Conservation (phyloP, 2,888 invertebrate species). For the Lottia scabra region DNA sequence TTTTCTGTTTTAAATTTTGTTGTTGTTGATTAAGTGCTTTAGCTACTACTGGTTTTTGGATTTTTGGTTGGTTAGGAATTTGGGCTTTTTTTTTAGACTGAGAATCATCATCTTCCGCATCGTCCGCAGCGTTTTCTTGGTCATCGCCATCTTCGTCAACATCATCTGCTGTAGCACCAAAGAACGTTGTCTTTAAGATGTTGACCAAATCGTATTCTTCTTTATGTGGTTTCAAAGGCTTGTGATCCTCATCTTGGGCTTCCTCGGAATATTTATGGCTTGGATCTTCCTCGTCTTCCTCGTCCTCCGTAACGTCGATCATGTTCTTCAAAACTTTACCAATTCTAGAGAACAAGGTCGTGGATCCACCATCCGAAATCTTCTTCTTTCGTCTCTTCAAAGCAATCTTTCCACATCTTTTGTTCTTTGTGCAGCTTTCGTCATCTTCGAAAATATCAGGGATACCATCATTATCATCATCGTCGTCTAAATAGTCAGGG, state of each 20-base stretch:
- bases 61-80: constrained; percentile 8
- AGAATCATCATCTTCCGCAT: constrained; percentile 25
- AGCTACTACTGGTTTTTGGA: neutral
- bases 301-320: constrained; percentile 25
- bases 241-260: constrained; percentile 3
- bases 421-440: constrained; percentile 29
- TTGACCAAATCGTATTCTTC: constrained; percentile 13
- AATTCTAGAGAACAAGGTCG: constrained; percentile 43
- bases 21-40: neutral
- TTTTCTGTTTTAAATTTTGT: neutral
- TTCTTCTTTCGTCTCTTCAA: constrained; percentile 24
- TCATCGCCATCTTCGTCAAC: constrained; percentile 38
- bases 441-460: constrained; percentile 59
- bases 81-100: constrained; percentile 27
- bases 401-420: constrained; percentile 18
- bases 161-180: constrained; percentile 21
- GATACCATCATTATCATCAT: constrained; percentile 64
- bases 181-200: constrained; percentile 13
- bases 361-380: constrained; percentile 5
- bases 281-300: constrained; percentile 28
- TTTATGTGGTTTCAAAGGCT: constrained; percentile 14
- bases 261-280: constrained; percentile 27
- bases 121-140: constrained; percentile 35
- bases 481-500: constrained; percentile 55
- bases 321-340: constrained; percentile 42